Conservation (phyloP, 2,113 vertebrate species). For the Leucopsar rothschildi region DNA sequence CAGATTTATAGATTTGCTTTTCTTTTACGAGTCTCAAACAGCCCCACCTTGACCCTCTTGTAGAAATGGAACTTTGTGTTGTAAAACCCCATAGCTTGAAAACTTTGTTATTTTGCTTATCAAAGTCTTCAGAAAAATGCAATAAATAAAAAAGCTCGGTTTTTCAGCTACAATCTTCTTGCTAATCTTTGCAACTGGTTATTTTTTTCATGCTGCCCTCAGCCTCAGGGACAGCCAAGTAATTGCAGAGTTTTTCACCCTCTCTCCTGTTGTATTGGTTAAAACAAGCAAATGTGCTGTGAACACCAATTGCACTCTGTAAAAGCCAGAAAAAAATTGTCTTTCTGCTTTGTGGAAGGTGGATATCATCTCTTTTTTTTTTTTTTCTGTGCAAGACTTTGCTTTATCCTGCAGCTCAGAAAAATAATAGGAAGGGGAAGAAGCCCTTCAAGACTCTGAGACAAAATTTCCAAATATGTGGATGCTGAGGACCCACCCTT, state of each 20-base stretch:
- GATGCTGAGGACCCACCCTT: neutral
- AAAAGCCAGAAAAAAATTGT: neutral
- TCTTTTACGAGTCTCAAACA: neutral
- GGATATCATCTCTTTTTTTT: neutral
- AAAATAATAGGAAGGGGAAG: neutral
- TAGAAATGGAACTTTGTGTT: neutral
- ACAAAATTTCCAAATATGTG: neutral
- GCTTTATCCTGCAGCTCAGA: neutral
- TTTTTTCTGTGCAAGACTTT: neutral
- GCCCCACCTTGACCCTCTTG: neutral
- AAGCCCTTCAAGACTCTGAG: neutral
- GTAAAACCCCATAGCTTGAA: neutral
- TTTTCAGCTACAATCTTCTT: neutral
- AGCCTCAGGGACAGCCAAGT: neutral
- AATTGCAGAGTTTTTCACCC: neutral
- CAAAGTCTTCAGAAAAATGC: neutral
- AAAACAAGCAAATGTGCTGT: neutral
- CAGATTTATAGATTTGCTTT: neutral
- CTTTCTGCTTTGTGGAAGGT: neutral
- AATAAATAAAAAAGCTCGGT: fast-evolving
- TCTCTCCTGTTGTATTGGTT: neutral
- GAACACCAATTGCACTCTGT: fast-evolving
- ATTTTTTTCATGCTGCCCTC: neutral
- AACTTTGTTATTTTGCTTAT: neutral
- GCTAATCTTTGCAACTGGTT: neutral